Base-by-base conservation (phyloP, 2,797 vertebrate genomes). In the Nannoperca australis region DNA sequence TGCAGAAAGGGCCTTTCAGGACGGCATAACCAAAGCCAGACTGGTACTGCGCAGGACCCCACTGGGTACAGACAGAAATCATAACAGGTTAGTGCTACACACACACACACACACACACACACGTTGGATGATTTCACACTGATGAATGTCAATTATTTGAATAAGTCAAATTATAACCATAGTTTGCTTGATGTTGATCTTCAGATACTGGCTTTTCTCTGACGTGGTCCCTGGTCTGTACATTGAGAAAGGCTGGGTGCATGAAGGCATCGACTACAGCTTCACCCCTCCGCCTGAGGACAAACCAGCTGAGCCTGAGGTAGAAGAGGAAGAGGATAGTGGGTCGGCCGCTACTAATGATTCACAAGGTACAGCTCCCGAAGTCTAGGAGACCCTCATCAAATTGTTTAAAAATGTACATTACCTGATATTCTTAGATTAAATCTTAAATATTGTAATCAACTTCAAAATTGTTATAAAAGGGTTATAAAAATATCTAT, bases 141-240 rank as follows among this genome's bases (percentile, higher is more conserved):
- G 17, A 54, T 27, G 1, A 53, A 44, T 56, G 12, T 5, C 1
- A 34, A 4, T 32, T 12, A 2, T 24, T 38, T 30, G 15, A 47
- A 45, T 32, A 45, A 3, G 14, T 30, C 7, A 1, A 47, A 32
- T 60, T 22, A 1, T 68, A 65, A 79, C 18, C 7, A 0, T 32
- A 18, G 3, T 32, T 49, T 68, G 2, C 14, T 49, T 38, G 0
- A 3, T 84, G 5, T 78, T 76, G 90, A 89, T 59, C 78, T 81
- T n/a, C 74, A 99, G 98, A 82, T 99, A 99, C 83, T 99, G 98
- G 98, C 95, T 99, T 45, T 99, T 99, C 92, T 99, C 97, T 0
- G 97, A 99, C 30, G 96, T 97, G 66, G 96, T 99, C 87, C 98
- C 98, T 42, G 98, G 98, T 22, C 94, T 99, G 73, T 99, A 97